Percentiles rank a stretch among this genome's conserved stretches.
These are phyloP conservation scores for Gastrophryne carolinensis DNA, from an alignment of 2,797 vertebrate species.

Conservation along the genomic window DNA sequence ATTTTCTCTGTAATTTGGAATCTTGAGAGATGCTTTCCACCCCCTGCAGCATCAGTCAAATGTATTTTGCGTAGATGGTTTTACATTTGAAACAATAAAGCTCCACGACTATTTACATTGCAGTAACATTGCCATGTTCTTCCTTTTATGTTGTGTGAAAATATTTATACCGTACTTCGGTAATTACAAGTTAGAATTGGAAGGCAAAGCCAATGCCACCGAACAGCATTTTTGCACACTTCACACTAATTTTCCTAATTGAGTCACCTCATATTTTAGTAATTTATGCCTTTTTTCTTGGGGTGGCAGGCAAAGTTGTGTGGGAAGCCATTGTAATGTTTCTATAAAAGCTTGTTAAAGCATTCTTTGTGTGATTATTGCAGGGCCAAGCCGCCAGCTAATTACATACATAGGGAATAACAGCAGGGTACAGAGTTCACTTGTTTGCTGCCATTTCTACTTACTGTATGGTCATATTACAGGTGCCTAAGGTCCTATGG, in stretches of 20 bases:
- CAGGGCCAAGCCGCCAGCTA: slow-evolving; percentile 47
- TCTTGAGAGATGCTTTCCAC: no score
- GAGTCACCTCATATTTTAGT: slow-evolving; percentile 55
- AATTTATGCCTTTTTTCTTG: slow-evolving; percentile 53
- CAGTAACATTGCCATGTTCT: not conserved
- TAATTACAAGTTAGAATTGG: not conserved
- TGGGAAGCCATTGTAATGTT: slow-evolving; percentile 22
- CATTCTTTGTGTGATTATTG: slow-evolving; percentile 51
- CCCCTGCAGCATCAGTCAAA: no score
- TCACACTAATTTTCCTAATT: slow-evolving; percentile 53
- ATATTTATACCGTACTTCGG: not conserved
- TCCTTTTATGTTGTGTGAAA: not conserved
- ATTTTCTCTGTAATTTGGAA: no score
- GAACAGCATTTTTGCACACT: not conserved
- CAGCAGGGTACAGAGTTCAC: slow-evolving; percentile 38
- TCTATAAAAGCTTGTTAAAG: slow-evolving; percentile 48
- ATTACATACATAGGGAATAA: slow-evolving; percentile 66
- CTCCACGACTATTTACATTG: not conserved
- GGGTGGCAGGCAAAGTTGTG: slow-evolving; percentile 32
- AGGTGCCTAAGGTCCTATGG: not conserved
- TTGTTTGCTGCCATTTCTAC: not conserved
- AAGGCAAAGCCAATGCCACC: not conserved
- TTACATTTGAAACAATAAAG: no score
- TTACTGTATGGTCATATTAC: not conserved
- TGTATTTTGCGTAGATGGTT: no score